These are phyloP conservation scores for Lordiphosa mommai DNA, from an alignment of 1,140 invertebrate genomes.

Conservation along the genomic window DNA sequence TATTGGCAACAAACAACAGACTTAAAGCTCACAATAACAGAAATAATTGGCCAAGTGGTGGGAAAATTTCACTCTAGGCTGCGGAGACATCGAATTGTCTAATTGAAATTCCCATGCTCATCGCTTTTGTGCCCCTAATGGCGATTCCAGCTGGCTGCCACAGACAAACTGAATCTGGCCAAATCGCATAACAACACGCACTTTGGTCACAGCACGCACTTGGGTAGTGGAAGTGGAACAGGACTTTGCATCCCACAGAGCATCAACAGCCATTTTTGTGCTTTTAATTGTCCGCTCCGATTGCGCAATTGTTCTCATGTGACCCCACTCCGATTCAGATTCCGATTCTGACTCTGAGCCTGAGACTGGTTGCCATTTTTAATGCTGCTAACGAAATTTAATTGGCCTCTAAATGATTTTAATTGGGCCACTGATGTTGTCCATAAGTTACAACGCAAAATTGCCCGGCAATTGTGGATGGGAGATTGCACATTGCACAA, in stretches of 20 bases:
- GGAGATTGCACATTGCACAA: conserved; percentile 15
- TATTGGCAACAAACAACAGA: conserved; percentile 31
- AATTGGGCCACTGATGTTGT: conserved; percentile 74
- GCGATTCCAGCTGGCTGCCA: conserved; percentile 34
- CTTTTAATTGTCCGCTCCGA: conserved; percentile 65
- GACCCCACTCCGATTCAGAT: conserved; percentile 36
- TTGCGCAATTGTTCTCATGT: conserved; percentile 73
- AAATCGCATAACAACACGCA: conserved; percentile 49
- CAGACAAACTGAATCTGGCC: conserved; percentile 38
- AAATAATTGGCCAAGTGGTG: conserved; percentile 48
- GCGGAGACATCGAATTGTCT: conserved; percentile 28
- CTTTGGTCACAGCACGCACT: conserved; percentile 38
- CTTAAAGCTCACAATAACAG: conserved; percentile 7
- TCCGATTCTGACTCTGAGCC: background rate
- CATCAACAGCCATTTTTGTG: conserved; percentile 66
- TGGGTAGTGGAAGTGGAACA: conserved; percentile 8
- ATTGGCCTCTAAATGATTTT: conserved; percentile 78
- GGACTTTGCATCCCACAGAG: conserved; percentile 30
- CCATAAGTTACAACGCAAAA: conserved; percentile 66
- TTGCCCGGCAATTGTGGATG: conserved; percentile 52
- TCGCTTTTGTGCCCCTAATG: conserved; percentile 52
- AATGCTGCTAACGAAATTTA: conserved; percentile 78
- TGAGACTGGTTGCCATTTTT: conserved; percentile 42
- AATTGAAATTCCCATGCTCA: conserved; percentile 59
- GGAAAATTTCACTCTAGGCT: conserved; percentile 50